phyloP scores from a whole-genome alignment of 2,797 vertebrate genomes.

The Ataeniobius toweri region DNA sequence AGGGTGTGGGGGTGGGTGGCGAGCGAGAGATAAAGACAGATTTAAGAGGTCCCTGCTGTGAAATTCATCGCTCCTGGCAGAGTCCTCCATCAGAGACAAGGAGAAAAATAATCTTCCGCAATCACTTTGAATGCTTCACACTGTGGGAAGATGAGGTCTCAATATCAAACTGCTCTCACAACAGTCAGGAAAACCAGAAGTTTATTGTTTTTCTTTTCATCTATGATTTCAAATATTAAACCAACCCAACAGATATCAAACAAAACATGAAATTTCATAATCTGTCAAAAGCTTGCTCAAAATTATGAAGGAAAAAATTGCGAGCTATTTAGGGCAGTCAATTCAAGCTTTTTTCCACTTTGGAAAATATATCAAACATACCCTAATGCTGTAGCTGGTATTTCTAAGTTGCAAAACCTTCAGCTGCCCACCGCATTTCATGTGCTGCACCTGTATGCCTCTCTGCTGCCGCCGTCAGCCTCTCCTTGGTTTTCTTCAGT shows the following conservation, averaged over 20 bases:
- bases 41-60: constrained; percentile 40
- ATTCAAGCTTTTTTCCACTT: neutral
- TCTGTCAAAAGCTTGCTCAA: neutral
- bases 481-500: neutral
- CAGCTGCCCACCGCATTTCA: neutral
- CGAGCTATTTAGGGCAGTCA: neutral
- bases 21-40: constrained; percentile 32
- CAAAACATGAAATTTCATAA: neutral
- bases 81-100: constrained; percentile 32
- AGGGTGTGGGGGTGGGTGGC: constrained; percentile 11
- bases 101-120: constrained; percentile 19
- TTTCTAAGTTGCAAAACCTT: neutral
- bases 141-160: constrained; percentile 7
- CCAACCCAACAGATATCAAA: neutral
- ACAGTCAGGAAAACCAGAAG: neutral
- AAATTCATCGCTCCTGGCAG: constrained; percentile 42
- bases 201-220: neutral
- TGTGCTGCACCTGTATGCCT: neutral
- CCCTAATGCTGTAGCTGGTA: neutral
- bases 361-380: neutral
- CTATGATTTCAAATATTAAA: neutral
- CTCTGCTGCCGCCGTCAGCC: neutral
- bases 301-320: too few species aligned
- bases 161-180: neutral
- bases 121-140: constrained; percentile 23